Evolutionary conservation across 2,113 vertebrate species (phyloP).

Genomic region (Phasianus colchicus): DNA sequence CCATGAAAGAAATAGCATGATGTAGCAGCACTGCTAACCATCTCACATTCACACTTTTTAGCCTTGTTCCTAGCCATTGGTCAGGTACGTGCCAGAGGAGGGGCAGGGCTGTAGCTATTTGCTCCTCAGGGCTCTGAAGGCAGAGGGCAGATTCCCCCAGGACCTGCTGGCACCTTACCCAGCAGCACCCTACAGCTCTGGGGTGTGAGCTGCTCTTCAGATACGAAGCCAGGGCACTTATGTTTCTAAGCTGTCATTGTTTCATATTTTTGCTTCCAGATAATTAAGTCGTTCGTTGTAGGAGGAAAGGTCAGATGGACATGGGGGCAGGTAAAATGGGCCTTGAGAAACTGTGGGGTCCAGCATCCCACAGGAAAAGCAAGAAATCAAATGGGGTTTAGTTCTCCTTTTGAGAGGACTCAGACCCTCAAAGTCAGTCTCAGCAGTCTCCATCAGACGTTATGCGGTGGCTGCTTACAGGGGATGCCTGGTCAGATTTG

Average conservation of each 20-base stretch:
- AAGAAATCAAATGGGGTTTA: neutral
- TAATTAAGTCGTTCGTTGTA: conserved; percentile 38
- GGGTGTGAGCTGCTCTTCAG: neutral
- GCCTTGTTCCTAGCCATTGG: neutral
- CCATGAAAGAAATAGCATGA: conserved; percentile 45
- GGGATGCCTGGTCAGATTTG: neutral
- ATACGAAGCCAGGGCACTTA: neutral
- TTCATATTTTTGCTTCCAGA: conserved; percentile 41
- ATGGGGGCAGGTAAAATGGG: neutral
- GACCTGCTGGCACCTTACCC: neutral
- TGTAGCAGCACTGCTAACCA: conserved; percentile 28
- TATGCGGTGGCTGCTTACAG: neutral
- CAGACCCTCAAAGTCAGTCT: neutral
- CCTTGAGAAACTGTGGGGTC: neutral
- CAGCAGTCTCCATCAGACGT: neutral
- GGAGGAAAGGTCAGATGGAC: conserved; percentile 38
- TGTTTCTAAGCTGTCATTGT: neutral
- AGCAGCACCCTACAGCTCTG: neutral
- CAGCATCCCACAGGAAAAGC: neutral
- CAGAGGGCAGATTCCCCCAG: neutral
- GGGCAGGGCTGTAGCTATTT: neutral
- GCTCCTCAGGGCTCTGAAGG: neutral
- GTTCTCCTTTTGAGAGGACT: neutral
- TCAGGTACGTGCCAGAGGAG: neutral
- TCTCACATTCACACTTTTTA: conserved; percentile 2